phyloP scores from a whole-genome alignment of 1,140 invertebrate genomes.

The Penaeus chinensis region DNA sequence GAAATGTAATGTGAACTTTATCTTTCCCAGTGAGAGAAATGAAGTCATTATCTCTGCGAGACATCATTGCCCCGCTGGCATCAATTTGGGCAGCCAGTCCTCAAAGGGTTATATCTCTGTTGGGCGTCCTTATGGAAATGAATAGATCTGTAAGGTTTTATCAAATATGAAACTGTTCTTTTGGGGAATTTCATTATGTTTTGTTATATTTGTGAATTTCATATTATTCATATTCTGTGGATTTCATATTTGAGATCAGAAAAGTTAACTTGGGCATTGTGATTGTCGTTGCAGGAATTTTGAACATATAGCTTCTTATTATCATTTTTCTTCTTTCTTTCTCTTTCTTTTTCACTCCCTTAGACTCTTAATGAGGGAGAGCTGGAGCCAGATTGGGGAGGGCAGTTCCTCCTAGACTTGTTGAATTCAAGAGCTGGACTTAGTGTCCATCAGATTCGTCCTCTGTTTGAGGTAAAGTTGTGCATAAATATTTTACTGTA shows the following conservation, averaged over 20 bases:
- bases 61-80: constrained; percentile 8
- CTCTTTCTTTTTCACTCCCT: too few relatives aligned
- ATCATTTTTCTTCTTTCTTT: too few relatives aligned
- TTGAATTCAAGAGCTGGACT: constrained; percentile 26
- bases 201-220: too few relatives aligned
- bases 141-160: constrained; percentile 7
- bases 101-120: background rate
- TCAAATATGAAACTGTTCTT: too few relatives aligned
- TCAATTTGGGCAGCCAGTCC: constrained; percentile 17
- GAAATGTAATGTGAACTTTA: background rate
- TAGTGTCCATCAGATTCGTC: constrained; percentile 14
- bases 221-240: too few relatives aligned
- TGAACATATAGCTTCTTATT: too few relatives aligned
- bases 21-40: constrained; percentile 22
- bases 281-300: too few relatives aligned
- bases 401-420: constrained; percentile 36
- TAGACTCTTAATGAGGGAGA: too few relatives aligned
- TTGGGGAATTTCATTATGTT: too few relatives aligned
- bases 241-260: too few relatives aligned
- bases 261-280: too few relatives aligned
- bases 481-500: background rate
- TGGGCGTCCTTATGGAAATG: constrained; percentile 27
- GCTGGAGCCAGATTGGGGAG: constrained; percentile 24
- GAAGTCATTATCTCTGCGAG: background rate
- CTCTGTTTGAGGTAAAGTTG: constrained; percentile 40